These are phyloP conservation scores for Tetanocera ferruginea DNA, from an alignment of 2,888 invertebrate species.

Conservation along the genomic window DNA sequence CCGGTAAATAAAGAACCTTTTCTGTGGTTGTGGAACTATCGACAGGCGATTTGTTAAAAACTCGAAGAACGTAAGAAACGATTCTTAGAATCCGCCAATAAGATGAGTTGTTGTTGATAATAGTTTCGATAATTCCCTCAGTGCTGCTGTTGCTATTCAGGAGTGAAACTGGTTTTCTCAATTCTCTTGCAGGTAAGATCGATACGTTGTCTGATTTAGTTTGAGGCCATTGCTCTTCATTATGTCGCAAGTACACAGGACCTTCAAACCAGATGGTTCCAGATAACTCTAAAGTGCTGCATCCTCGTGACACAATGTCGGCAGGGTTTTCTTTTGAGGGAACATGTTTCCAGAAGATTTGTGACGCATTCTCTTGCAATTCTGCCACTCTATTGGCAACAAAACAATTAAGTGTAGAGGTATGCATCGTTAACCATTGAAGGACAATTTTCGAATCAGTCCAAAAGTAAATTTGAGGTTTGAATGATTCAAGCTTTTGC, in stretches of 20 bases:
- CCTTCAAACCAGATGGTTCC: conserved; percentile 38
- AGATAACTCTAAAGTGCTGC: not conserved
- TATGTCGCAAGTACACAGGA: conserved; percentile 14
- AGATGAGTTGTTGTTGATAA: not conserved
- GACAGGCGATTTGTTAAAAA: not conserved
- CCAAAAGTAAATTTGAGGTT: conserved; percentile 36
- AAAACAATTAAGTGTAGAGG: conserved; percentile 43
- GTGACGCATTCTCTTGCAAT: conserved; percentile 35
- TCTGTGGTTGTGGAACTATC: not conserved
- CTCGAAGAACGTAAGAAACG: not conserved
- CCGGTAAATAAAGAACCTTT: not conserved
- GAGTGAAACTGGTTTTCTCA: not conserved
- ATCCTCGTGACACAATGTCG: conserved; percentile 36
- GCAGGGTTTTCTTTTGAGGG: no score
- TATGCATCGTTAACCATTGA: conserved; percentile 41
- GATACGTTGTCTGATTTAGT: not conserved
- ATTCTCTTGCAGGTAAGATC: not conserved
- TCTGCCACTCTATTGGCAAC: conserved; percentile 44
- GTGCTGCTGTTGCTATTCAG: not conserved
- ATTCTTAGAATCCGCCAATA: not conserved
- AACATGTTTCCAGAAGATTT: not conserved
- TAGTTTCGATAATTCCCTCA: not conserved
- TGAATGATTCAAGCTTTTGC: not conserved
- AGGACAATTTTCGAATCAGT: conserved; percentile 44
- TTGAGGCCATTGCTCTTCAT: conserved; percentile 1